Evolutionary conservation across 2,888 invertebrate species (phyloP).

Genomic region (Marasmarcha lunaedactyla): DNA sequence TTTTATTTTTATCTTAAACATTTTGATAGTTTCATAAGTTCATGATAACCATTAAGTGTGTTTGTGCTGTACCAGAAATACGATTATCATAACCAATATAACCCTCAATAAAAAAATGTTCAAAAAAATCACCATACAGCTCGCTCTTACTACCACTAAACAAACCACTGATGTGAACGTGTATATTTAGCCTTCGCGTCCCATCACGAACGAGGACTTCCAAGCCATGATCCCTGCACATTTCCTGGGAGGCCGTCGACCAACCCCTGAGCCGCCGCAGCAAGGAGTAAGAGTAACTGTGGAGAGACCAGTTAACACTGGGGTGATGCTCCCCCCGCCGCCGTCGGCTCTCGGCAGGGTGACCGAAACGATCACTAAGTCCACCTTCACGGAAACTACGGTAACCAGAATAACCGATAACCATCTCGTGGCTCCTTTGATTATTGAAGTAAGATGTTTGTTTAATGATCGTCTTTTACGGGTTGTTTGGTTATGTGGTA

Average conservation of each 20-base stretch:
- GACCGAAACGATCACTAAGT: slow-evolving; percentile 96
- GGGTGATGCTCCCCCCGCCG: slow-evolving; percentile 82
- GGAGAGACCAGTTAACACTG: slow-evolving; percentile 76
- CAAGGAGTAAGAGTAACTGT: slow-evolving; percentile 86
- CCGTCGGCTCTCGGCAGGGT: slow-evolving; percentile 87
- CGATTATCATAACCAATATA: no score
- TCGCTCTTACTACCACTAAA: slow-evolving; percentile 7
- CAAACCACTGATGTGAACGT: slow-evolving; percentile 50
- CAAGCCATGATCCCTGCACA: slow-evolving; percentile 95
- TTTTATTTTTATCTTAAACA: no score
- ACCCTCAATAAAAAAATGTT: no score
- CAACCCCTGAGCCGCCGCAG: slow-evolving; percentile 34
- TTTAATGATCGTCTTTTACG: no score
- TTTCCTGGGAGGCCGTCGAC: slow-evolving; percentile 74
- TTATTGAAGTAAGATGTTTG: slow-evolving; percentile 82
- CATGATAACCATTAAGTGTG: no score
- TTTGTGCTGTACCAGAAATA: no score
- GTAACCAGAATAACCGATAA: slow-evolving; percentile 95
- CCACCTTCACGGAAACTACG: slow-evolving; percentile 94
- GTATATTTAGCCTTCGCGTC: slow-evolving; percentile 77
- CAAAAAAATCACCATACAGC: background rate
- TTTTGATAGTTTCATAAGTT: no score
- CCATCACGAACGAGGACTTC: slow-evolving; percentile 94
- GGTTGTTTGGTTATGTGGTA: no score
- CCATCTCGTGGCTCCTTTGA: slow-evolving; percentile 85